Base-by-base conservation (phyloP, 2,888 invertebrate genomes). In the Reticulitermes lucifugus region DNA sequence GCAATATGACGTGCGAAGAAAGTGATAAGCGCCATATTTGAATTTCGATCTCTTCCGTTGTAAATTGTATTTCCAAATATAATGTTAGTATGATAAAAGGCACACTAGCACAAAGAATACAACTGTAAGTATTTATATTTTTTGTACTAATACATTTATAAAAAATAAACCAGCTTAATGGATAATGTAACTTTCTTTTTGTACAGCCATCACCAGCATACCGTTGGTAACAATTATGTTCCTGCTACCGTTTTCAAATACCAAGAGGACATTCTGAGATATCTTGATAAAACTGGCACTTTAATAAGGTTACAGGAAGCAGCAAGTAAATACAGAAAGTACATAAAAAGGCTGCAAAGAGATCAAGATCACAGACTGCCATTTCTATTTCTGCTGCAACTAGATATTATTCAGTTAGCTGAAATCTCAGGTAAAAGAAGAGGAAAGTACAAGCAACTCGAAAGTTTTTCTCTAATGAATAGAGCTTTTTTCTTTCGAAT, bases 361-460 rank as follows among this genome's bases (percentile, higher is more conserved):
- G 25, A 29, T 59, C 35, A 55, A 25, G 79, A 46, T 25, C 41
- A 65, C 14, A 60, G 41, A 43, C 70, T 73, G 3, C 71, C 81
- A 75, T 79, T 84, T 22, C 41, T 41, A 6, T 71, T 84, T 71
- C 25, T 55, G 5, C 29, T 84, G 25, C 46, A 55, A 12, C 21
- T 84, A 21, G 84, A 84, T 55, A 25, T 84, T 35, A 35, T 84
- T 71, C 29, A 35, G 22, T 73, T 84, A 41, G 51, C 71, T 29
- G 71, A 84, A n/a, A 55, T 73, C 21, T 84, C 84, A 73, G 80
- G 84, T 84, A 81, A 55, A 55, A 14, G 14, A 55, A 55, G 5
- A 18, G 1, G 1, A 55, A 55, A 55, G 55, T 55, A 18, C 18
- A 55, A 18, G 18, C 18, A 55, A 55, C 18, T 18, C 12, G 14